A percentile compares a stretch with the other conserved stretches of the same genome.
Conservation (phyloP, 2,888 invertebrate species). For the Leptinotarsa peninsularis region DNA sequence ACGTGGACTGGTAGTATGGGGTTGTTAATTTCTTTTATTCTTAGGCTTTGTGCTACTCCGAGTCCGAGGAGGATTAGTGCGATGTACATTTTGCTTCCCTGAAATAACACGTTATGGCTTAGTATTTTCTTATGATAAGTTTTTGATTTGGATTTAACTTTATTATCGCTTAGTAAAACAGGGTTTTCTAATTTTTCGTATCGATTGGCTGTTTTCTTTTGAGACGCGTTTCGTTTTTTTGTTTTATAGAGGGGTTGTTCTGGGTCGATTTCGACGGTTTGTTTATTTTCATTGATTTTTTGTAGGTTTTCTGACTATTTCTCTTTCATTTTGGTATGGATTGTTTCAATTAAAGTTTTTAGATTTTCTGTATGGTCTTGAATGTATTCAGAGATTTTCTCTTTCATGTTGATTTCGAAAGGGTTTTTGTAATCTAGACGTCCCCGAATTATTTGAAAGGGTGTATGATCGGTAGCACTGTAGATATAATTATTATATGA, state of each 20-base stretch:
- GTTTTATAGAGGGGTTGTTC: constrained; percentile 12
- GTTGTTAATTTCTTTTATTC: no score
- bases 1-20: background rate
- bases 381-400: constrained; percentile 13
- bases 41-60: background rate
- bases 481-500: constrained; percentile 31
- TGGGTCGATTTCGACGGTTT: constrained; percentile 2
- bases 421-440: constrained; percentile 19
- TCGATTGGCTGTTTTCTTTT: constrained; percentile 11
- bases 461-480: constrained; percentile 20
- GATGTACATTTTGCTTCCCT: constrained; percentile 16
- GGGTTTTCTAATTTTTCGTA: constrained; percentile 19
- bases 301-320: constrained; percentile 14
- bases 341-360: background rate
- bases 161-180: background rate
- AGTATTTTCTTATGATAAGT: background rate
- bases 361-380: background rate
- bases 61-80: constrained; percentile 18
- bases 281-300: constrained; percentile 10
- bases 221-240: background rate
- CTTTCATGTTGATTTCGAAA: constrained; percentile 20
- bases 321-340: background rate
- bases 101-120: background rate
- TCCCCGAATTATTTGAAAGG: constrained; percentile 26
- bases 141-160: constrained; percentile 15